Conservation (phyloP, 2,888 invertebrate genomes). For the Drosophila merina region DNA sequence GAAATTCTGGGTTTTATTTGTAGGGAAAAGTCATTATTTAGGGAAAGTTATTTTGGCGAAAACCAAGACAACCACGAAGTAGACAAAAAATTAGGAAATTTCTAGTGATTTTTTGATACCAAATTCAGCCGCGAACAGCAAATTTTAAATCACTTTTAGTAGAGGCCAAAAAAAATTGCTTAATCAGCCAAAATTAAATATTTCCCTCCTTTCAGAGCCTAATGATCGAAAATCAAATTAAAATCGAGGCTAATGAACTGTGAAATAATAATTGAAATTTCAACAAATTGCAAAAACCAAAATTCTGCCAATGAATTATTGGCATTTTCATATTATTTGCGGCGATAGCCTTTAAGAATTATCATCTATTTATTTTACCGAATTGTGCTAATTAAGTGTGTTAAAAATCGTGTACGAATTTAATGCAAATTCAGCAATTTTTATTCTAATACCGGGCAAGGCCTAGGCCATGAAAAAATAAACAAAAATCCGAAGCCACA, state of each 20-base stretch:
- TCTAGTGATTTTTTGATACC: neutral
- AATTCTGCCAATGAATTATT: slow-evolving; percentile 20
- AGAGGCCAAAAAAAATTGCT: neutral
- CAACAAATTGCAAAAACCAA: slow-evolving; percentile 35
- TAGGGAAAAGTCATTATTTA: slow-evolving; percentile 17
- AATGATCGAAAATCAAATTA: slow-evolving; percentile 44
- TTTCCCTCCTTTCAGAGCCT: slow-evolving; percentile 4
- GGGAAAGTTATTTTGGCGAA: slow-evolving; percentile 26
- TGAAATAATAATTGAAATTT: slow-evolving; percentile 47
- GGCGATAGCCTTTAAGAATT: neutral
- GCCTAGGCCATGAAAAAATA: slow-evolving; percentile 39
- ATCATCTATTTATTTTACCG: neutral
- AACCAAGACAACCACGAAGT: neutral
- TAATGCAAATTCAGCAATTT: slow-evolving; percentile 66
- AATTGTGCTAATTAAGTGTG: slow-evolving; percentile 14
- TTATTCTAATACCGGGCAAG: slow-evolving; percentile 58
- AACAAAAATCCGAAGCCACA: slow-evolving; percentile 14
- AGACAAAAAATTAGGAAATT: neutral
- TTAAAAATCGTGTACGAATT: slow-evolving; percentile 51
- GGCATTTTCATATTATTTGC: slow-evolving; percentile 2
- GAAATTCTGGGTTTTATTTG: slow-evolving; percentile 33
- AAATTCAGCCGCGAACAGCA: neutral
- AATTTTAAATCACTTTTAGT: neutral
- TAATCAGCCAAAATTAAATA: slow-evolving; percentile 18
- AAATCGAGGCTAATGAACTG: slow-evolving; percentile 65